These are phyloP conservation scores for Psix sp. DNA, from an alignment of 1,140 invertebrate species.

Conservation along the genomic window DNA sequence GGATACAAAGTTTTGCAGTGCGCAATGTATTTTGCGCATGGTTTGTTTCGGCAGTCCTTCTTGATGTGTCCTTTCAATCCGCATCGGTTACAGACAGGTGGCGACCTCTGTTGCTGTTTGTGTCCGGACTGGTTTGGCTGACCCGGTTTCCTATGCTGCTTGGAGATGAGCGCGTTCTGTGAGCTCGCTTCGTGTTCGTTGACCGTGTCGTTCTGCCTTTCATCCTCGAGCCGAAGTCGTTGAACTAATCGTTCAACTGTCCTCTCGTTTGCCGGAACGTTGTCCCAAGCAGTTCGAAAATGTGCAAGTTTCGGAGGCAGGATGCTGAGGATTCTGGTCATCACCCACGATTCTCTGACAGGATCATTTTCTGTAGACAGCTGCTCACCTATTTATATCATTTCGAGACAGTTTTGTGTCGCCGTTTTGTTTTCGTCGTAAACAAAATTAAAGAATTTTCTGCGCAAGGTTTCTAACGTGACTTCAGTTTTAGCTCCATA, in stretches of 20 bases:
- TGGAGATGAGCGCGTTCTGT: constrained; percentile 10
- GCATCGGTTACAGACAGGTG: background rate
- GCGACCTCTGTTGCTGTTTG: background rate
- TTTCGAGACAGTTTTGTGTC: background rate
- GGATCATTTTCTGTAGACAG: background rate
- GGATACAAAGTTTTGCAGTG: background rate
- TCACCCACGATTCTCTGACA: background rate
- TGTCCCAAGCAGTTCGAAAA: constrained; percentile 56
- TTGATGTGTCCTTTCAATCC: constrained; percentile 2
- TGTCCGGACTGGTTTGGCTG: background rate
- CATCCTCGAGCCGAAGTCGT: constrained; percentile 7
- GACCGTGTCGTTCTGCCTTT: background rate
- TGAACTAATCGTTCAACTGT: background rate
- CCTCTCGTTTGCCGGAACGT: constrained; percentile 11
- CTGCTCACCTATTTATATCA: background rate
- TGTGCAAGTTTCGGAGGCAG: constrained; percentile 18
- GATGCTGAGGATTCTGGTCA: constrained; percentile 35
- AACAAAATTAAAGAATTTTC: background rate
- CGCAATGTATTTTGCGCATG: constrained; percentile 10
- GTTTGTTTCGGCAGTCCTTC: constrained; percentile 11
- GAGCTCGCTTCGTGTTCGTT: background rate
- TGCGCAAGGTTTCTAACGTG: background rate
- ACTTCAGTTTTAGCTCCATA: background rate
- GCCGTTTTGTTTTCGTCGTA: background rate
- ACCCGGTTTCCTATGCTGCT: background rate